phyloP scores from a whole-genome alignment of 2,888 invertebrate genomes.

The Ypsolopha sequella region DNA sequence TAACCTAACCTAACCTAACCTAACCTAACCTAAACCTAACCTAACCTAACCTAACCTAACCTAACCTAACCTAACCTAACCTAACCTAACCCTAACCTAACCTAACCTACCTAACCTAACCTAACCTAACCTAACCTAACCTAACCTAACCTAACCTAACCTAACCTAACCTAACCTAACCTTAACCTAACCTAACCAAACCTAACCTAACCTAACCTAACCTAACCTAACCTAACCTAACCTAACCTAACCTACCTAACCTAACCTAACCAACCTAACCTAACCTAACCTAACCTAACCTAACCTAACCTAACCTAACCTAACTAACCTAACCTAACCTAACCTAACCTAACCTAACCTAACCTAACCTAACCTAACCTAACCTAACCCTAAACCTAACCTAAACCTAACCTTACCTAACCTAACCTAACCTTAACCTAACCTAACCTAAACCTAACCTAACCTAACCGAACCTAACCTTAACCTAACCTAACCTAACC shows the following conservation, averaged over 20 bases:
- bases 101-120: not conserved
- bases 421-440: slow-evolving; percentile 8
- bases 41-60: slow-evolving; percentile 11
- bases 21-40: slow-evolving; percentile 6
- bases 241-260: slow-evolving; percentile 13
- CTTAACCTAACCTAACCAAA: slow-evolving; percentile 14
- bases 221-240: slow-evolving; percentile 12
- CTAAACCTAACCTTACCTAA: slow-evolving; percentile 7
- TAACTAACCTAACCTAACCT: slow-evolving; percentile 15
- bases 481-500: slow-evolving; percentile 9
- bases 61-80: slow-evolving; percentile 7
- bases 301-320: slow-evolving; percentile 13
- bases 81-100: slow-evolving; percentile 1
- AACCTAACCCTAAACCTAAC: slow-evolving; percentile 4
- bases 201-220: slow-evolving; percentile 14
- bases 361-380: slow-evolving; percentile 9
- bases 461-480: slow-evolving; percentile 7
- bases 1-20: slow-evolving; percentile 6
- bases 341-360: slow-evolving; percentile 13
- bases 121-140: slow-evolving; percentile 11
- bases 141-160: slow-evolving; percentile 8
- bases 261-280: slow-evolving; percentile 14
- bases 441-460: slow-evolving; percentile 7
- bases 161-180: slow-evolving; percentile 6
- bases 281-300: slow-evolving; percentile 16